Evolutionary conservation across 2,113 vertebrate species (phyloP).

Genomic region (Indicator maculatus): DNA sequence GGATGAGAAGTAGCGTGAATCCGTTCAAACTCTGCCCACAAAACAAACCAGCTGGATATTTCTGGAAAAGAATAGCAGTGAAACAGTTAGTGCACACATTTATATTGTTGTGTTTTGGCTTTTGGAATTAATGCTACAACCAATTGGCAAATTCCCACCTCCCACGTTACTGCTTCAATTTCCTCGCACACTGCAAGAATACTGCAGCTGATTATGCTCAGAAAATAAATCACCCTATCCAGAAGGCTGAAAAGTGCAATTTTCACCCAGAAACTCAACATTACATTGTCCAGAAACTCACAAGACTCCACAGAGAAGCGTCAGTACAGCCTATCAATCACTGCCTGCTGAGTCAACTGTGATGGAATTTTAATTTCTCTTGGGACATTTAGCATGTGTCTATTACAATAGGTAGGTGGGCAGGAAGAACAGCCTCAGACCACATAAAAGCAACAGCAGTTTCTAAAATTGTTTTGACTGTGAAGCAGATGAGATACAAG

Average conservation of each 20-base stretch:
- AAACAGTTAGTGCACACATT: slow-evolving; percentile 15
- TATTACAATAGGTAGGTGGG: not conserved
- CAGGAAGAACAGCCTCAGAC: slow-evolving; percentile 29
- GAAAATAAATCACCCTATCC: slow-evolving; percentile 49
- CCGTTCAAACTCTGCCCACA: slow-evolving; percentile 45
- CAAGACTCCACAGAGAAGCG: not conserved
- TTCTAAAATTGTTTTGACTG: slow-evolving; percentile 33
- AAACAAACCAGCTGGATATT: slow-evolving; percentile 51
- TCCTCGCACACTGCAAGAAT: not conserved
- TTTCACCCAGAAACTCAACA: not conserved
- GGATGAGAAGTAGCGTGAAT: not conserved
- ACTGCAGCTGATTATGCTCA: slow-evolving; percentile 21
- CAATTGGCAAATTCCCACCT: slow-evolving; percentile 55
- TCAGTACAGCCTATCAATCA: not conserved
- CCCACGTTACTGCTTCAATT: slow-evolving; percentile 46
- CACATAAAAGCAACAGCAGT: slow-evolving; percentile 43
- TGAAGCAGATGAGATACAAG: slow-evolving; percentile 52
- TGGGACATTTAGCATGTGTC: not conserved
- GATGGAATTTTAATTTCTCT: slow-evolving; percentile 10
- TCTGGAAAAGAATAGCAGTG: slow-evolving; percentile 52
- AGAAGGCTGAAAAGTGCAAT: slow-evolving; percentile 47
- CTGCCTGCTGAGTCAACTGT: not conserved
- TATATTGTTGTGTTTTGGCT: slow-evolving; percentile 9
- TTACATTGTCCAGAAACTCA: slow-evolving; percentile 33
- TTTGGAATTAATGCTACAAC: slow-evolving; percentile 25